These are phyloP conservation scores for Diaphora mendica DNA, from an alignment of 2,888 invertebrate species.

Conservation along the genomic window DNA sequence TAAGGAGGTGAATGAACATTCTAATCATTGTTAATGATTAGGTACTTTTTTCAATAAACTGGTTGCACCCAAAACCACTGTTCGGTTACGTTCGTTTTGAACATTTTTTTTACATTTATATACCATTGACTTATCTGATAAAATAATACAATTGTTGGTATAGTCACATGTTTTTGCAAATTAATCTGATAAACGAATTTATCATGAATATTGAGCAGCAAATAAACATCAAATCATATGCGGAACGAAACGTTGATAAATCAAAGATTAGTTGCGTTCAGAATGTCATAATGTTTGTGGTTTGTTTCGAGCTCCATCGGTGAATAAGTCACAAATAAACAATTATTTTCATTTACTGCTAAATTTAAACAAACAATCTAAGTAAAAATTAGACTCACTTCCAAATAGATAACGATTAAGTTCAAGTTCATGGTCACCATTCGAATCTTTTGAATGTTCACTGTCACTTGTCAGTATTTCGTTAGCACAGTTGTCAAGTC, in stretches of 20 bases:
- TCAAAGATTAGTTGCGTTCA: constrained; percentile 63
- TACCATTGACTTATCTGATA: constrained; percentile 1
- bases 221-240: constrained; percentile 55
- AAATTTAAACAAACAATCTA: constrained; percentile 33
- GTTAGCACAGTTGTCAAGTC: constrained; percentile 53
- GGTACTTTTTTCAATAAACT: background rate
- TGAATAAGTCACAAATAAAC: constrained; percentile 23
- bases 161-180: constrained; percentile 53
- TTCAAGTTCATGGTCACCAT: constrained; percentile 75
- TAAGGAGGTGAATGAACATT: background rate
- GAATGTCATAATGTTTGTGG: constrained; percentile 52
- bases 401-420: constrained; percentile 49
- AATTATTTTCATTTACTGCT: constrained; percentile 29
- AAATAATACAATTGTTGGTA: constrained; percentile 10
- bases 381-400: constrained; percentile 32
- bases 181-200: constrained; percentile 51
- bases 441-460: constrained; percentile 63
- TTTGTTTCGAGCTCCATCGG: constrained; percentile 34
- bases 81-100: background rate
- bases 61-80: background rate
- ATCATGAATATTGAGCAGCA: constrained; percentile 43
- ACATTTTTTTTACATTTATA: background rate
- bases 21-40: background rate
- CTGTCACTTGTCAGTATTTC: constrained; percentile 63
- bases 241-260: constrained; percentile 66